Conservation (phyloP, 2,113 vertebrate species). For the Austrofundulus limnaeus region DNA sequence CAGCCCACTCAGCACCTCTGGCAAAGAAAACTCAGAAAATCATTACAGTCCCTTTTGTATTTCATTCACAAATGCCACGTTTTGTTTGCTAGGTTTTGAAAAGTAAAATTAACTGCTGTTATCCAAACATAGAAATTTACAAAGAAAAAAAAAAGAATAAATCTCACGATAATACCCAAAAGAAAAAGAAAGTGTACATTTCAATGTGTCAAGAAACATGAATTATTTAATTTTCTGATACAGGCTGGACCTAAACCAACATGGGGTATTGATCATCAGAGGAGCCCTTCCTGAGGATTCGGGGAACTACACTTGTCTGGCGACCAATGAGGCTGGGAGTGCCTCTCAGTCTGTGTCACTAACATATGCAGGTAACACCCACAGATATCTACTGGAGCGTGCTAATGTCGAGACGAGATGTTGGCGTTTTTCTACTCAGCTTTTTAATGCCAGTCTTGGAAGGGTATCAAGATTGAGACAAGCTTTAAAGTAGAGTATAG, state of each 20-base stretch:
- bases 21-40: constrained; percentile 44
- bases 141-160: too few species aligned
- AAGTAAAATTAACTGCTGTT: constrained; percentile 31
- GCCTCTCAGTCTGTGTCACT: constrained; percentile 62
- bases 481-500: constrained; percentile 6
- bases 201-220: constrained; percentile 28
- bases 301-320: constrained; percentile 90
- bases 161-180: too few species aligned
- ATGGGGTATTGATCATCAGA: constrained; percentile 83
- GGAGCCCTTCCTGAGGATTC: constrained; percentile 85
- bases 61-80: constrained; percentile 36
- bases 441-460: not conserved
- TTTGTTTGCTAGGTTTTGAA: constrained; percentile 45
- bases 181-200: constrained; percentile 27
- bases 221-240: constrained; percentile 31
- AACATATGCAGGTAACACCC: constrained; percentile 69
- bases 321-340: constrained; percentile 80
- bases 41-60: constrained; percentile 53
- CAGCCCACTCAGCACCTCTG: constrained; percentile 66
- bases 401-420: not conserved
- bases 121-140: too few species aligned
- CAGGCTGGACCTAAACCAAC: constrained; percentile 67
- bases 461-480: not conserved
- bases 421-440: not conserved
- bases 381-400: not conserved